Conservation (phyloP, 2,113 vertebrate genomes). For the Furnarius figulus region DNA sequence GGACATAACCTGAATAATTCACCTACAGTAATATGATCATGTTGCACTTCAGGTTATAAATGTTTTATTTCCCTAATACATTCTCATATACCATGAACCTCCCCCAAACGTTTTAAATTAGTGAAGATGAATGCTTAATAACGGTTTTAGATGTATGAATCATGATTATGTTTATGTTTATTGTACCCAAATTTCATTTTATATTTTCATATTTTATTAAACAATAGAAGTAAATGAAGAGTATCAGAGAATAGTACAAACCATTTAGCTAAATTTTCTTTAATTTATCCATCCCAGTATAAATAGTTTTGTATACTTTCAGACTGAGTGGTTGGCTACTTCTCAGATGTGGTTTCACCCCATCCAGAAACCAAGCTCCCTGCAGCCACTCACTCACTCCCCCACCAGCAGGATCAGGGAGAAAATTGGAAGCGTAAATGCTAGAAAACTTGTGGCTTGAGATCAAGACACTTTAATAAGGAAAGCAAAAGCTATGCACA, state of each 20-base stretch:
- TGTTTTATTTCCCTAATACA: constrained; percentile 15
- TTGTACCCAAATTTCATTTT: not conserved
- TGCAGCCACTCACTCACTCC: not conserved
- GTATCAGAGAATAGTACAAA: not conserved
- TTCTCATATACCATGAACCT: not conserved
- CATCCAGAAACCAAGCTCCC: not conserved
- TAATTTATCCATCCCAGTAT: not conserved
- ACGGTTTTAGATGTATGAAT: not conserved
- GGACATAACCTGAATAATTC: constrained; percentile 56
- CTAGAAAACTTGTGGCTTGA: not conserved
- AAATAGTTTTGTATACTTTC: not conserved
- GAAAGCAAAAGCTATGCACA: not conserved
- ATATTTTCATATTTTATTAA: not conserved
- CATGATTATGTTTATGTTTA: not conserved
- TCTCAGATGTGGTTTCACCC: not conserved
- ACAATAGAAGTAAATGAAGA: not conserved
- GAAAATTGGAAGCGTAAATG: not conserved
- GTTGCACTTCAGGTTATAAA: constrained; percentile 43
- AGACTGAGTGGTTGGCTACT: not conserved
- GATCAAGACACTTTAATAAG: not conserved
- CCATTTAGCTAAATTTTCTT: not conserved
- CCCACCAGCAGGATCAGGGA: not conserved
- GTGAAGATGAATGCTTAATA: not conserved
- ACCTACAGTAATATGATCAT: constrained; percentile 41
- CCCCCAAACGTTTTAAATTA: not conserved